Conservation (phyloP, 2,888 invertebrate genomes). For the Synanthedon formicaeformis region DNA sequence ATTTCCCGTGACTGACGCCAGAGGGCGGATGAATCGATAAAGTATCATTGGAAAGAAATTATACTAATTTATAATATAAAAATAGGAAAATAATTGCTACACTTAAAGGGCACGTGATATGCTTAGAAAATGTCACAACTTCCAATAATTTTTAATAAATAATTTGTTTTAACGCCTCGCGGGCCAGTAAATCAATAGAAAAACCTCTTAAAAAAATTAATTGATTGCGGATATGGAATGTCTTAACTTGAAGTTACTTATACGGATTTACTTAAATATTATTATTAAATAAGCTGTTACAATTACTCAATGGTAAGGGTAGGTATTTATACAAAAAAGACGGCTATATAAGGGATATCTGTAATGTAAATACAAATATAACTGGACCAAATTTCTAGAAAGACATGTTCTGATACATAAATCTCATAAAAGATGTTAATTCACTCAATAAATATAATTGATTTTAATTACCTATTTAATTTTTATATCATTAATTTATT, state of each 20-base stretch:
- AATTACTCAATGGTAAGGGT: no score
- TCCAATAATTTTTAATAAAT: slow-evolving; percentile 31
- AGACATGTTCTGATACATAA: no score
- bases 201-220: slow-evolving; percentile 6
- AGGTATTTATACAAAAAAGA: no score
- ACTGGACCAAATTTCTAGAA: no score
- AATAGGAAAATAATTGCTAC: slow-evolving; percentile 30
- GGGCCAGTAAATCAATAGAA: slow-evolving; percentile 18
- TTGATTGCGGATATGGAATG: slow-evolving; percentile 15
- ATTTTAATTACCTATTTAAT: no score
- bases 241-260: neutral
- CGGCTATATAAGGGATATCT: no score
- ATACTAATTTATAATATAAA: slow-evolving; percentile 22
- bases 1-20: slow-evolving; percentile 15
- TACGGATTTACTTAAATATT: neutral
- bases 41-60: slow-evolving; percentile 10
- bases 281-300: no score
- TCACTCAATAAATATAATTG: no score
- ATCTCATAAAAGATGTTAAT: no score
- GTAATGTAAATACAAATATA: no score
- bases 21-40: slow-evolving; percentile 6
- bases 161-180: slow-evolving; percentile 28
- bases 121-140: slow-evolving; percentile 51
- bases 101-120: slow-evolving; percentile 46
- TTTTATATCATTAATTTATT: no score